These are phyloP conservation scores for Amphipoea lucens DNA, from an alignment of 2,888 invertebrate genomes.

Conservation along the genomic window DNA sequence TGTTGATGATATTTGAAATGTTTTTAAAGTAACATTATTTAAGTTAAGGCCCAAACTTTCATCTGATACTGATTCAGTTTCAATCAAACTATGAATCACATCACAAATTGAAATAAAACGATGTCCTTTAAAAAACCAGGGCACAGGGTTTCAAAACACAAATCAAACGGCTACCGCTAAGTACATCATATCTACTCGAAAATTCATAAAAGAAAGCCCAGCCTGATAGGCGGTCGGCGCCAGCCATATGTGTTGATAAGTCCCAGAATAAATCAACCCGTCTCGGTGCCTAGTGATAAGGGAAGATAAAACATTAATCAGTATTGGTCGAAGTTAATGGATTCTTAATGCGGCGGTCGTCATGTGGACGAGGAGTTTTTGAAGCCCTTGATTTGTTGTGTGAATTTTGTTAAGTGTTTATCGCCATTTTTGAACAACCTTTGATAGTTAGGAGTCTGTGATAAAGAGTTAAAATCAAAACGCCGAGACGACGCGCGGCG, in stretches of 20 bases:
- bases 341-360: conserved; percentile 77
- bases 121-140: conserved; percentile 42
- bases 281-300: conserved; percentile 74
- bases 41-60: not conserved
- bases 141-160: conserved; percentile 39
- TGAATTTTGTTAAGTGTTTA: conserved; percentile 47
- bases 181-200: conserved; percentile 73
- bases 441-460: not conserved
- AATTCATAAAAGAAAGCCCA: conserved; percentile 76
- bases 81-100: conserved; percentile 19
- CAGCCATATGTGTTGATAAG: conserved; percentile 74
- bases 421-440: conserved; percentile 27
- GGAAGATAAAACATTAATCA: conserved; percentile 81
- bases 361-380: conserved; percentile 68
- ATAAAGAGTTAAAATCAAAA: not conserved
- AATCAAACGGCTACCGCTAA: conserved; percentile 75
- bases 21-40: not conserved
- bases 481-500: too few relatives aligned
- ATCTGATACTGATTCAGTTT: not conserved
- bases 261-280: conserved; percentile 75
- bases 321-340: conserved; percentile 78
- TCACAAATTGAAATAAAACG: conserved; percentile 34
- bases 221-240: conserved; percentile 70
- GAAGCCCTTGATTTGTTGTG: conserved; percentile 55
- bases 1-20: not conserved